phyloP scores from a whole-genome alignment of 2,888 invertebrate species.

The Tetropium fuscum region DNA sequence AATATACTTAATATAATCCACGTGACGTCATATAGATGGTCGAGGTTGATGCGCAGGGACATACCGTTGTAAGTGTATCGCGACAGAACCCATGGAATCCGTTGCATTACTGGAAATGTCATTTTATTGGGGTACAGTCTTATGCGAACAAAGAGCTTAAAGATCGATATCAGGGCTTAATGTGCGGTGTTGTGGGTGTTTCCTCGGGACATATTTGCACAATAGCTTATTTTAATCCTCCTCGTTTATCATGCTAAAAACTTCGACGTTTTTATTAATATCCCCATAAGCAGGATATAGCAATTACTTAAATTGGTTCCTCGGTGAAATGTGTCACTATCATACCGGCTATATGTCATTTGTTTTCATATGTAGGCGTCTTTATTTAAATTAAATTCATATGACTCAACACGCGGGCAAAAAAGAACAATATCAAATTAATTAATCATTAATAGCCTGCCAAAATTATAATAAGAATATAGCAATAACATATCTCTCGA shows the following conservation, averaged over 20 bases:
- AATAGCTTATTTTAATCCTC: constrained; percentile 7
- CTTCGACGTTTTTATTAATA: constrained; percentile 2
- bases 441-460: too few relatives aligned
- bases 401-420: too few relatives aligned
- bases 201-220: constrained; percentile 1
- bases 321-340: neutral
- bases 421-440: too few relatives aligned
- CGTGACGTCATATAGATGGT: too few relatives aligned
- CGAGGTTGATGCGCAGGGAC: too few relatives aligned
- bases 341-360: neutral
- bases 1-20: too few relatives aligned
- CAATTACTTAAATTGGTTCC: neutral
- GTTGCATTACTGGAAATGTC: neutral
- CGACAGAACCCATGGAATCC: too few relatives aligned
- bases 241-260: constrained; percentile 3
- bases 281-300: neutral
- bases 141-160: neutral
- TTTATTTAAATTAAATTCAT: too few relatives aligned
- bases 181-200: neutral
- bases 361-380: neutral
- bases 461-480: too few relatives aligned
- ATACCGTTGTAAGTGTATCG: too few relatives aligned
- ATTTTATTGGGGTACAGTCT: neutral
- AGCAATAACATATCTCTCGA: too few relatives aligned
- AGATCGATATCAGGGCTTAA: constrained; percentile 6